Base-by-base conservation (phyloP, 2,797 vertebrate species). In the Serranus cabrilla region DNA sequence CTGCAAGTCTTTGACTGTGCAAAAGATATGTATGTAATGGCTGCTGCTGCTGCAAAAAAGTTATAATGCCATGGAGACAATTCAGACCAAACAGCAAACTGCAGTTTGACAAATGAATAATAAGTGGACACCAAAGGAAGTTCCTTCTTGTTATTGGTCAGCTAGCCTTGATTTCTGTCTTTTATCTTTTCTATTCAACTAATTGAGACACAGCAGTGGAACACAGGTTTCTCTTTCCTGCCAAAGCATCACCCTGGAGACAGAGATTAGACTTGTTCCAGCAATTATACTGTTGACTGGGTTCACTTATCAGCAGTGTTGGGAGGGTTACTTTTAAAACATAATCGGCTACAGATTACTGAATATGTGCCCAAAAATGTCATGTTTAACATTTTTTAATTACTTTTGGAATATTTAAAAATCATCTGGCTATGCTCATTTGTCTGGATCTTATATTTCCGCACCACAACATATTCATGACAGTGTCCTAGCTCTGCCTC, bases 171-270 rank as follows among this genome's bases (percentile, higher is more conserved):
- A 64, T 74, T 55, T 73, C 47, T 76, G 57, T 46, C 59, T 61
- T 74, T 59, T 61, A 74, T 74, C 23, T 72, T 27, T 69, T 3
- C 3, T 27, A 3, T 27, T 27, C 27, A 27, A 27, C 27, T 60
- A 71, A 59, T 9, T 34, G 34, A 34, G 34, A 34, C 0, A 2
- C 31, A 51, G 45, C 74, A 55, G n/a, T 23, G 65, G 66, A 46
- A 14, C 31, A 39, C 31, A 69, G 23, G 23, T 67, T 46, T 71
- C 61, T 69, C 50, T 50, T 46, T 74, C 37, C 63, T 69, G 43
- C 62, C 56, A 81, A 71, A 73, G 65, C 16, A 76, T 76, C 62
- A 43, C 25, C 45, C 17, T 55, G 40, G 51, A 71, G 65, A 71
- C 54, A 27, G 51, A 68, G 65, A 81, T 76, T 43, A 67, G 23